Evolutionary conservation across 2,113 vertebrate genomes (phyloP).

Genomic region (Amazona guildingii): DNA sequence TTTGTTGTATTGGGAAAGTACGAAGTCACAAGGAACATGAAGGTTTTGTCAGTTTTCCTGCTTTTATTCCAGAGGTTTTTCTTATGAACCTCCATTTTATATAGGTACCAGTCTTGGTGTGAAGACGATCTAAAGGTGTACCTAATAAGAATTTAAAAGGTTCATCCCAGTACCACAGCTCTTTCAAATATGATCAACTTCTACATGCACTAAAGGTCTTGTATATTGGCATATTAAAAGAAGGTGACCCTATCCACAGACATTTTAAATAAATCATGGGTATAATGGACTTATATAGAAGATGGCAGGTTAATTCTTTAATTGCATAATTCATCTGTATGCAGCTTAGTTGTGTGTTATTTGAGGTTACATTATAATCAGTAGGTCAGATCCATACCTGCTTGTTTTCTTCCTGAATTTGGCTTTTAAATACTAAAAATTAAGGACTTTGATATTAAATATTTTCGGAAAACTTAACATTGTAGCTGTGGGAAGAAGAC

Average conservation of each 20-base stretch:
- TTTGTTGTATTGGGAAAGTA: neutral
- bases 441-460: neutral
- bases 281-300: neutral
- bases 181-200: neutral
- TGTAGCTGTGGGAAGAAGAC: neutral
- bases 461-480: neutral
- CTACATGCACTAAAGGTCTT: neutral
- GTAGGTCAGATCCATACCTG: neutral
- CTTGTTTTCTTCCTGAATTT: neutral
- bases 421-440: neutral
- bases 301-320: neutral
- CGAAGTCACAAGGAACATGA: neutral
- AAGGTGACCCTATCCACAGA: neutral
- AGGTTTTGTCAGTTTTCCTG: neutral
- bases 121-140: neutral
- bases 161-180: neutral
- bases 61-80: neutral
- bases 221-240: neutral
- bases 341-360: neutral
- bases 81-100: neutral
- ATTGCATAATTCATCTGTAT: neutral
- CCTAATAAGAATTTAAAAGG: neutral
- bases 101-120: neutral
- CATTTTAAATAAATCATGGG: neutral
- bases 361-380: neutral